Percentiles rank a stretch among this genome's conserved stretches.
phyloP scores from a whole-genome alignment of 1,140 invertebrate species.

The Phocides pigmalion region DNA sequence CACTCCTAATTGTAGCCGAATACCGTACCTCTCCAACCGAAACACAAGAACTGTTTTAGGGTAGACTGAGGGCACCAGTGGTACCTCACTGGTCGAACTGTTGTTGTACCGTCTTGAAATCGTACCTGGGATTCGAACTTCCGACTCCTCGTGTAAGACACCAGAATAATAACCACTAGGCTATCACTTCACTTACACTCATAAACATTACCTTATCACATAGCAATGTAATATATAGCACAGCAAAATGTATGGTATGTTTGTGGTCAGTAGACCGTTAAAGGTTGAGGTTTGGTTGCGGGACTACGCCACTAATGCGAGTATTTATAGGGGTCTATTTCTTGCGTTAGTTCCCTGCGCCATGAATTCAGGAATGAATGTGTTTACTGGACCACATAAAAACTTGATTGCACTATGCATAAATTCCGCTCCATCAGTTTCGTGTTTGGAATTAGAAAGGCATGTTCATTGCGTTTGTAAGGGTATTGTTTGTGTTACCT shows the following conservation, averaged over 20 bases:
- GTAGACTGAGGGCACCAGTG: too few species aligned
- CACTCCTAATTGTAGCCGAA: too few species aligned
- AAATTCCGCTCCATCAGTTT: background rate
- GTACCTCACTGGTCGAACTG: too few species aligned
- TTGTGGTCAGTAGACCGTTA: background rate
- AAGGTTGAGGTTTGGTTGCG: background rate
- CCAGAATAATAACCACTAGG: too few species aligned
- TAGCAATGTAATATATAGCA: background rate
- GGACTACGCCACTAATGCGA: background rate
- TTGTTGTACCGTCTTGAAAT: too few species aligned
- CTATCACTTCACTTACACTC: too few species aligned
- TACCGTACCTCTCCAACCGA: too few species aligned
- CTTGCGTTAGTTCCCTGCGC: background rate
- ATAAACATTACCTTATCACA: background rate
- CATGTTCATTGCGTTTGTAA: background rate
- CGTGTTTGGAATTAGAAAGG: background rate
- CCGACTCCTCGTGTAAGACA: too few species aligned
- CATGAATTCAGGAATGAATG: conserved; percentile 5
- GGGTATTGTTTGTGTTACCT: background rate
- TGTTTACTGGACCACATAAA: conserved; percentile 7
- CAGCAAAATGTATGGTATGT: background rate
- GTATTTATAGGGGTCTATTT: conserved; percentile 3
- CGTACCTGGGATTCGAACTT: too few species aligned
- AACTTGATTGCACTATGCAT: conserved; percentile 4
- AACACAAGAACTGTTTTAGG: too few species aligned